Evolutionary conservation across 1,140 invertebrate genomes (phyloP), one percentile per base, ranked within the genome.

Genomic region (Papilio helenus): DNA sequence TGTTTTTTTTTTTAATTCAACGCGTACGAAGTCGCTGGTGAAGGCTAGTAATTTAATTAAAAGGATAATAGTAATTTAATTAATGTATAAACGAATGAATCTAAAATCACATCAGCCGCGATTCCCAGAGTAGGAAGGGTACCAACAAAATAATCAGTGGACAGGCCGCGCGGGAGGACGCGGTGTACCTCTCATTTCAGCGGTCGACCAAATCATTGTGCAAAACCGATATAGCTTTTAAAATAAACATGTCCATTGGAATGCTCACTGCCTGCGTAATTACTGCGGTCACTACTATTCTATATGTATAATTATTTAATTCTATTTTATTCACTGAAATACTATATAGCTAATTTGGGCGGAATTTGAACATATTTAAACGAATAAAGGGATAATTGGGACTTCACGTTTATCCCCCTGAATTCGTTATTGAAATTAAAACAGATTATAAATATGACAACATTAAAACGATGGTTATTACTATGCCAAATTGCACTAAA

Each of bases 121-220:
- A 61, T 80, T 58, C 80, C 18, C 77, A 80, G 83, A 82, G 83
- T 84, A 86, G 73, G 72, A 79, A 65, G 76, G 84, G 84, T 83
- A 86, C 77, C 82, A 80, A 84, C 89, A 89, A 89, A 88, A 91
- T 88, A 92, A 91, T 89, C 86, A 88, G 72, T 86, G 84, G 84
- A 88, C 88, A 89, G 90, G 85, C 87, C 87, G 88, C 87, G 85
- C 76, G 84, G 68, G 80, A 42, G 77, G 73, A 72, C 82, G 86
- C 76, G 83, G 73, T 58, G n/a, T 79, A 77, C 77, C 82, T 84
- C 86, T 87, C 87, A 87, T 89, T 89, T 88, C 84, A 82, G 85
- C 80, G 87, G 87, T 86, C 29, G 71, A 84, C 82, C 89, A 85
- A 86, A 84, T 86, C 85, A 90, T 86, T 89, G 87, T 79, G 79